Conservation (phyloP, 2,797 vertebrate species). For the Rhincodon typus region DNA sequence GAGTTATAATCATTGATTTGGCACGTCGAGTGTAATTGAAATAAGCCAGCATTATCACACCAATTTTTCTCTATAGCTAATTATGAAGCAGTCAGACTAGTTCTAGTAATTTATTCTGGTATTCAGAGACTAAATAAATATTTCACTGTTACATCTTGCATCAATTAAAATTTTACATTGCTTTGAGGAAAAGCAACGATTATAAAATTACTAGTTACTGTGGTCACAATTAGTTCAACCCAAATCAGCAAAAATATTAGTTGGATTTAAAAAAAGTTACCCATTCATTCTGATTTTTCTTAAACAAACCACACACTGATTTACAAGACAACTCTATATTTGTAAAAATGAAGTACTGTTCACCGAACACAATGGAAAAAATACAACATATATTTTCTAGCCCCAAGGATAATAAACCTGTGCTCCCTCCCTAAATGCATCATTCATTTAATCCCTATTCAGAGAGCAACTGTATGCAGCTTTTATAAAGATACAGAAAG, state of each 20-base stretch:
- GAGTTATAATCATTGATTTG: background rate
- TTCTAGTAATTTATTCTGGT: background rate
- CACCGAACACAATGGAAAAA: background rate
- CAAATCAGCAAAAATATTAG: background rate
- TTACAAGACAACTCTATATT: background rate
- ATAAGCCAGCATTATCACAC: background rate
- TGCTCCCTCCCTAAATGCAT: background rate
- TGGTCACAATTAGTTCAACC: background rate
- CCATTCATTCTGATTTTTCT: background rate
- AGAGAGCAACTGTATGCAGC: background rate
- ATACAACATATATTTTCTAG: background rate
- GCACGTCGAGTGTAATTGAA: background rate
- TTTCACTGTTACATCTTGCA: background rate
- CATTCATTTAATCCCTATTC: background rate
- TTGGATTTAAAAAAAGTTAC: background rate
- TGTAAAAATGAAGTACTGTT: background rate
- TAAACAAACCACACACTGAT: background rate
- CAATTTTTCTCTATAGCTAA: background rate
- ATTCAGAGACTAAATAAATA: background rate
- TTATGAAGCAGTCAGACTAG: background rate
- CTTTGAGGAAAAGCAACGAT: background rate
- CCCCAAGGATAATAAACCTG: background rate
- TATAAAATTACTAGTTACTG: background rate
- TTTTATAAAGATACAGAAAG: background rate
- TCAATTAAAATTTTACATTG: background rate